Base-by-base conservation (phyloP, 2,113 vertebrate genomes). In the Rhineura floridana region DNA sequence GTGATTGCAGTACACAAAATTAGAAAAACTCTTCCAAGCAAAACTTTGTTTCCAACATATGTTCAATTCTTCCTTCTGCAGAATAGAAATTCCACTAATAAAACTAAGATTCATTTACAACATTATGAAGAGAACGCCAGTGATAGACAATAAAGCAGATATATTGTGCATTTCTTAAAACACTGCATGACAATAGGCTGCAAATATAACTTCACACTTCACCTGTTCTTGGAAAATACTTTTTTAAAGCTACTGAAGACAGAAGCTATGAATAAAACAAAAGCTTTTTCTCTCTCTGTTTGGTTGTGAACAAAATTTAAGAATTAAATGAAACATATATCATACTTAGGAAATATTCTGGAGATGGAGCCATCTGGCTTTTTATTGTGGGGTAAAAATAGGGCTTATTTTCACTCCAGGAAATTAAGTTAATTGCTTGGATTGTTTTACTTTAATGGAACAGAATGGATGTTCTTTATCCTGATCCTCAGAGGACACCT, bases 221-320 rank as follows among this genome's bases (percentile, higher is more conserved):
- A 52, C 85, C 69, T 42, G 42, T 89, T 89, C 33, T 36, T 50
- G 48, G 6, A 17, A 73, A 44, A 36, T 70, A 91, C 21, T 92
- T 86, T 65, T 77, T 39, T 67, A 85, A 85, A 79, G 62, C 6
- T 6, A 39, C 75, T 62, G 76, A 67, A 78, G 33, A 86, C 46
- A 78, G 84, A 86, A 86, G 44, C 44, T 86, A 78, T 48, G 59
- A 48, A 86, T 85, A 77, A 63, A 63, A 86, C 19, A 89, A 87
- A 70, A 84, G 52, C 2, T 1, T 50, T 46, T 79, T 17, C 46
- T 50, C 90, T 65, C 90, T 89, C 44, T 50, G 63, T 59, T 92
- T 82, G 33, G 70, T 87, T 94, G 93, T 94, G 90, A 96, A 85
- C 77, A 92, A 91, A 50, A 59, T 92, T 96, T 94, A 94, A 91